These are phyloP conservation scores for Bombus balteatus DNA, from an alignment of 1,140 invertebrate species.

Conservation along the genomic window DNA sequence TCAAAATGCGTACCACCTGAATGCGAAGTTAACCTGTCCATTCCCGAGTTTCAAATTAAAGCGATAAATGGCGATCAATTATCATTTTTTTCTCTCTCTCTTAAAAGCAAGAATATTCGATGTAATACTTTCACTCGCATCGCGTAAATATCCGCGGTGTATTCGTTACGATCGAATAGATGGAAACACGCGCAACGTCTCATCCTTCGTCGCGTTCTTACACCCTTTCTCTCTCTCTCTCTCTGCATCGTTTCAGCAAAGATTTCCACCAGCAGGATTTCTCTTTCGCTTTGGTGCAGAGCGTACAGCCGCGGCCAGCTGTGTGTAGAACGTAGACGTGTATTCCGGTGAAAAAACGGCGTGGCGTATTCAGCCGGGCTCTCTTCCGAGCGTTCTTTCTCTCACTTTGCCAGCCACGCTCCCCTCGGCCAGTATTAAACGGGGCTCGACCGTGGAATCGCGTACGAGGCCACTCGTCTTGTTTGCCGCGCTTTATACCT, in stretches of 20 bases:
- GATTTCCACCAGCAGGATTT: conserved; percentile 26
- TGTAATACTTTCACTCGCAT: no score
- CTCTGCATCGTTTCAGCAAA: not conserved
- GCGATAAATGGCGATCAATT: not conserved
- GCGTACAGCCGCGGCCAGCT: not conserved
- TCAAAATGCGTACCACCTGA: not conserved
- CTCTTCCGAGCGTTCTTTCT: not conserved
- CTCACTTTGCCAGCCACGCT: not conserved
- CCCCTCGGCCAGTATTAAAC: conserved; percentile 9
- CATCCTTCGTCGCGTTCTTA: not conserved
- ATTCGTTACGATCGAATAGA: no score
- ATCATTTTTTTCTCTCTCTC: not conserved
- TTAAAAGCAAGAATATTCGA: not conserved
- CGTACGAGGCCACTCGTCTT: conserved; percentile 51
- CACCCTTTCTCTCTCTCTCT: not conserved
- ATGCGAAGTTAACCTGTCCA: not conserved
- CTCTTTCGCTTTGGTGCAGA: not conserved
- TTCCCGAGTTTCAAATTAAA: not conserved
- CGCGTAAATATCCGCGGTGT: no score
- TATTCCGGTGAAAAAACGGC: conserved; percentile 31
- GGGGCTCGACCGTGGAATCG: conserved; percentile 47
- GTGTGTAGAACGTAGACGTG: not conserved
- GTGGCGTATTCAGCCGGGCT: conserved; percentile 4
- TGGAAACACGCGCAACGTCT: no score
- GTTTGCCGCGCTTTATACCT: conserved; percentile 49